Conservation (phyloP, 2,113 vertebrate species). For the Lycocorax pyrrhopterus region DNA sequence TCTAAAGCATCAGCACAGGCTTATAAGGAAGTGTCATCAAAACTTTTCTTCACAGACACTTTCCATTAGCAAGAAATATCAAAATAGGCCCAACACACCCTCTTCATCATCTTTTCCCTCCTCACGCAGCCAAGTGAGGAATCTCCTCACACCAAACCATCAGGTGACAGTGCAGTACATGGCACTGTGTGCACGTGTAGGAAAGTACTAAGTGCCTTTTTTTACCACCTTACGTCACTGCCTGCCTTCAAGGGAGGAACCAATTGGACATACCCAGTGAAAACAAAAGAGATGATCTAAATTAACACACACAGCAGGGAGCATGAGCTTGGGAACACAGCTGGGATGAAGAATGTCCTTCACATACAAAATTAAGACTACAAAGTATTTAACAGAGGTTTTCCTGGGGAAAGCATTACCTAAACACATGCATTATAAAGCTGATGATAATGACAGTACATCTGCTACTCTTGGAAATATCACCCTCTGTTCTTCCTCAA, state of each 20-base stretch:
- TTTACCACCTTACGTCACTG: not conserved
- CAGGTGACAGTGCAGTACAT: not conserved
- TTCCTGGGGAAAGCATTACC: not conserved
- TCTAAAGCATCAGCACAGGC: not conserved
- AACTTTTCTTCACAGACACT: not conserved
- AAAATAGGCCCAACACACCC: not conserved
- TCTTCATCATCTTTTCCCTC: not conserved
- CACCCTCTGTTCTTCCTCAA: not conserved
- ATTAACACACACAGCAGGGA: not conserved
- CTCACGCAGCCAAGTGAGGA: not conserved
- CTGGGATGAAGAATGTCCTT: not conserved
- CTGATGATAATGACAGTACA: not conserved
- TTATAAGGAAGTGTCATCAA: not conserved
- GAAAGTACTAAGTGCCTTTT: not conserved
- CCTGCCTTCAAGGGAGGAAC: not conserved
- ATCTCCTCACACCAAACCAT: not conserved
- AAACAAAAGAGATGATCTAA: not conserved
- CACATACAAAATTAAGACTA: not conserved
- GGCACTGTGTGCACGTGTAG: not conserved
- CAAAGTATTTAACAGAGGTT: not conserved
- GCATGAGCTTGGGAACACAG: not conserved
- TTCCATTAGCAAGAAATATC: not conserved
- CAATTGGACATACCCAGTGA: not conserved
- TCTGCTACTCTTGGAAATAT: not conserved
- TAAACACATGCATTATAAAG: not conserved